A percentile compares a stretch with the other conserved stretches of the same genome.
Evolutionary conservation across 2,113 vertebrate species (phyloP).

Genomic region (Scomber scombrus): DNA sequence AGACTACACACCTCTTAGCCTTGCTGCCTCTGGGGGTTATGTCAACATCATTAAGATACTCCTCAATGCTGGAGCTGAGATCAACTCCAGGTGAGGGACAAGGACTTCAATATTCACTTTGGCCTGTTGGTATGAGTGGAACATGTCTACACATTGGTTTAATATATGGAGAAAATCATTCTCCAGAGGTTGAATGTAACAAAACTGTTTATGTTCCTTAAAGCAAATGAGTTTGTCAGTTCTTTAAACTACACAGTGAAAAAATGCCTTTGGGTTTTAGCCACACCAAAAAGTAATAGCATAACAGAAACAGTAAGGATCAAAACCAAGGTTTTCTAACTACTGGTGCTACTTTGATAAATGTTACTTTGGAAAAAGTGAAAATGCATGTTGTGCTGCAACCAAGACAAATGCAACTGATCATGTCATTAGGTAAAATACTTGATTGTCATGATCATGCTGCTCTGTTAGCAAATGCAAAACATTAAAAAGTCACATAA

Average conservation of each 20-base stretch:
- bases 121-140: no score
- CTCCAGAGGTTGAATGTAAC: neutral
- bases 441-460: no score
- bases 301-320: neutral
- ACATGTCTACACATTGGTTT: neutral
- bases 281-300: neutral
- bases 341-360: neutral
- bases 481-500: no score
- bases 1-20: slow-evolving; percentile 97
- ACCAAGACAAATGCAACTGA: no score
- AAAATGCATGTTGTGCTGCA: no score
- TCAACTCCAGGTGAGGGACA: slow-evolving; percentile 94
- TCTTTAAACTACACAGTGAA: neutral
- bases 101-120: neutral
- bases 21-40: slow-evolving; percentile 98
- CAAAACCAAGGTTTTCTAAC: neutral
- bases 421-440: no score
- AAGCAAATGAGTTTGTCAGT: neutral
- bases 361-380: neutral
- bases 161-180: neutral
- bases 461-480: no score
- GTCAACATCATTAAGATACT: slow-evolving; percentile 99
- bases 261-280: neutral
- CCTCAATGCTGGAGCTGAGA: slow-evolving; percentile 98
- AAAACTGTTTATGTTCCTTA: neutral